Base-by-base conservation (phyloP, 2,888 invertebrate genomes). In the Syritta pipiens region DNA sequence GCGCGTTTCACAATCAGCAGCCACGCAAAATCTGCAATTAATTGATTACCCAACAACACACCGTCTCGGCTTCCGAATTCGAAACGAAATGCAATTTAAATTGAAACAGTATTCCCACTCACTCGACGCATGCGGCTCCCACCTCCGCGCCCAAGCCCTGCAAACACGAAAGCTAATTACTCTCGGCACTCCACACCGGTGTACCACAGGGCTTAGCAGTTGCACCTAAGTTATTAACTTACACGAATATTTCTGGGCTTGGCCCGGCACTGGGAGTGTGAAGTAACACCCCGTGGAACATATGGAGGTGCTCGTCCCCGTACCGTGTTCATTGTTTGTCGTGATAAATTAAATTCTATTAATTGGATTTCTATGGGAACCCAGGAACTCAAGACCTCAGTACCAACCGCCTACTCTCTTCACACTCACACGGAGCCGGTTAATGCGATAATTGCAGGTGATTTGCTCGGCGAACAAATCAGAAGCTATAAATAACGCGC, bases 101-200 rank as follows among this genome's bases (percentile, higher is more conserved):
- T 68, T 60, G 53, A 79, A 74, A 74, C 62, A 51, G 55, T 20
- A 55, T 60, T 67, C 79, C 79, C 79, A 79, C 62, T 74, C 68
- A 26, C 37, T 17, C 84, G 86, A 86, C 85, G 85, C 84, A 85
- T 75, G 81, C 75, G 75, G 75, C 75, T 75, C 68, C 68, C 81
- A 81, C 75, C 75, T 74, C 75, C 69, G 37, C 35, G 44, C 69
- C 71, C 60, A 67, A 67, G 67, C 79, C 79, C 75, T 68, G 63
- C 26, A 12, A 81, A 81, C 81, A 81, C 62, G 81, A 68, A 75
- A 69, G 35, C 75, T 81, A 81, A 81, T 81, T 81, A 81, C 68
- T 59, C 35, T 46, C 44, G 22, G 53, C 63, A 37, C 55, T 30
- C 28, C 28, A 35, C 48, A 32, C 49, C 10, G n/a, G 24, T 4